Percentiles rank a stretch among this genome's conserved stretches.
These are phyloP conservation scores for Sciurus vulgaris DNA, from an alignment of 2,797 vertebrate genomes.

Conservation along the genomic window DNA sequence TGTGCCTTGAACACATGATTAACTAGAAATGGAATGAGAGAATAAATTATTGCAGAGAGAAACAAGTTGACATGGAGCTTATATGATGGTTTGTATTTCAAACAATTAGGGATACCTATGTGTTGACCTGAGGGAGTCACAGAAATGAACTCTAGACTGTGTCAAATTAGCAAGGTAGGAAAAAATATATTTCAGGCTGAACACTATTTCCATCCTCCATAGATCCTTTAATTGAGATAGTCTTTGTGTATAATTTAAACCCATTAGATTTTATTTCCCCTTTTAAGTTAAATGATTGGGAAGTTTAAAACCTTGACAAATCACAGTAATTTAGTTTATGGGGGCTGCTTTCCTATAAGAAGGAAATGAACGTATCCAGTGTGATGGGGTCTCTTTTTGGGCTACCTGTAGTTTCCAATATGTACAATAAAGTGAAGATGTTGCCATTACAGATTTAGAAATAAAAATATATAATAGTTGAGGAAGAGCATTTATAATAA, in stretches of 20 bases:
- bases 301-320: slow-evolving; percentile 71
- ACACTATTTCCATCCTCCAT: slow-evolving; percentile 56
- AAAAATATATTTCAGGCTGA: slow-evolving; percentile 36
- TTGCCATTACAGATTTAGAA: slow-evolving; percentile 1
- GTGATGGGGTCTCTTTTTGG: not conserved
- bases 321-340: slow-evolving; percentile 54
- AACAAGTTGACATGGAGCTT: slow-evolving; percentile 45
- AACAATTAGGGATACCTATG: not conserved
- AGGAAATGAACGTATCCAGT: not conserved
- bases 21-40: not conserved
- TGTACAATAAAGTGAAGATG: slow-evolving; percentile 10
- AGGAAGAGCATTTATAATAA: slow-evolving; percentile 21
- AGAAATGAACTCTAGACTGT: slow-evolving; percentile 40
- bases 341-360: not conserved
- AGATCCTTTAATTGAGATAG: slow-evolving; percentile 55
- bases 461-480: not conserved
- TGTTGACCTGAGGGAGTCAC: not conserved
- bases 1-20: not conserved
- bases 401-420: slow-evolving; percentile 37
- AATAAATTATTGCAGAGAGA: slow-evolving; percentile 34
- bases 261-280: slow-evolving; percentile 64
- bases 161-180: slow-evolving; percentile 43
- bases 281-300: slow-evolving; percentile 49
- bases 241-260: slow-evolving; percentile 63
- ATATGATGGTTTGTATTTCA: slow-evolving; percentile 55